Percentiles rank a stretch among this genome's conserved stretches.
Evolutionary conservation across 2,888 invertebrate species (phyloP).

Genomic region (Notocelia uddmanniana): DNA sequence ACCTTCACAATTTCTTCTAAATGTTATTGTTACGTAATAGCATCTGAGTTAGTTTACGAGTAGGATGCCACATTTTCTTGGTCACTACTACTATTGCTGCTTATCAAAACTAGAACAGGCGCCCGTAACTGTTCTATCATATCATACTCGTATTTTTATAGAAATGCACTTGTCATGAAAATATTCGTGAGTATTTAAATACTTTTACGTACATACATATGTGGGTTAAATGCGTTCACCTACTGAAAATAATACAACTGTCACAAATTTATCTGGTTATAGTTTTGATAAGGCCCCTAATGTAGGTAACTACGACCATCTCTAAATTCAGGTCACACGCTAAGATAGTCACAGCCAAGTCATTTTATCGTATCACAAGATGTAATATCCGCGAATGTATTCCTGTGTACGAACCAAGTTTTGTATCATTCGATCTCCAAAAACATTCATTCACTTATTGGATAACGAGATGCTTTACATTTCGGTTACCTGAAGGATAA

Average conservation of each 20-base stretch:
- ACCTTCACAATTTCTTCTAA: no score
- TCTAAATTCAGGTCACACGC: conserved; percentile 47
- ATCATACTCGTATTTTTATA: no score
- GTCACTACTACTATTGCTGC: no score
- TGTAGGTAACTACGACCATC: conserved; percentile 43
- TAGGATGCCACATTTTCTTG: no score
- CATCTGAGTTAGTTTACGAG: no score
- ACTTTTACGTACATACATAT: background rate
- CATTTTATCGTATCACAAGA: conserved; percentile 20
- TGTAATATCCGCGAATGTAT: conserved; percentile 30
- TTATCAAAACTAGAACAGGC: no score
- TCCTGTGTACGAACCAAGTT: background rate
- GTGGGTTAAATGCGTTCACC: background rate
- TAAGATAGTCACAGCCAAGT: conserved; percentile 44
- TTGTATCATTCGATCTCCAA: background rate
- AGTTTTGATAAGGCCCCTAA: conserved; percentile 41
- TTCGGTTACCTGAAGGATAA: no score
- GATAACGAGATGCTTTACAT: background rate
- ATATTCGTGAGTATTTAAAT: background rate
- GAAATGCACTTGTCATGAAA: no score
- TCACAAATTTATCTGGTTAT: conserved; percentile 28
- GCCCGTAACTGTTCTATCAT: no score
- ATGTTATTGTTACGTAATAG: no score
- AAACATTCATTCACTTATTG: no score
- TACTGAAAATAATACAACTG: conserved; percentile 17